These are phyloP conservation scores for Phymastichus coffea DNA, from an alignment of 1,140 invertebrate genomes.

Conservation along the genomic window DNA sequence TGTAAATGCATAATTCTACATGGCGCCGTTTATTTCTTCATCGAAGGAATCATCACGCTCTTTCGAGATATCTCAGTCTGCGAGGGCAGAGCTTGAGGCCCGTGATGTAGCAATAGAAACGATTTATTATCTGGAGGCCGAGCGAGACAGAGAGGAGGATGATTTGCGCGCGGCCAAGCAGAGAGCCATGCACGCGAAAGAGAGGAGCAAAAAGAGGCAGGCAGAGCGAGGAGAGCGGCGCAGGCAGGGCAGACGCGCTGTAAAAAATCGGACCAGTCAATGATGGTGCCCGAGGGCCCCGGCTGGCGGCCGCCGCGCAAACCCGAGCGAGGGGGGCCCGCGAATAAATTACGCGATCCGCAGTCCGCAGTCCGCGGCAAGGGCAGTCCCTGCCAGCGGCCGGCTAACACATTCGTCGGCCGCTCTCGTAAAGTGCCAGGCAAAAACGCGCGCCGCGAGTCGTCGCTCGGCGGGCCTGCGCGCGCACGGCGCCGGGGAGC, in stretches of 20 bases:
- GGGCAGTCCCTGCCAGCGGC: conserved; percentile 10
- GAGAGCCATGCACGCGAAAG: background rate
- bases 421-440: too few species aligned
- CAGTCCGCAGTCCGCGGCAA: conserved; percentile 1
- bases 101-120: conserved; percentile 19
- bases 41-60: conserved; percentile 11
- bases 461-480: too few species aligned
- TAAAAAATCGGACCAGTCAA: conserved; percentile 32
- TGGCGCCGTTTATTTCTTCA: conserved; percentile 13
- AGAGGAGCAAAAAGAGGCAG: background rate
- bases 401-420: background rate
- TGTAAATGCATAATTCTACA: background rate
- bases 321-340: conserved; percentile 39
- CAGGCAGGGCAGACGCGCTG: conserved; percentile 30
- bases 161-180: background rate
- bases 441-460: too few species aligned
- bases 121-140: conserved; percentile 8
- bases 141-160: background rate
- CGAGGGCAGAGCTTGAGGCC: background rate
- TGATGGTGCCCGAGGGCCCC: background rate
- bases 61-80: conserved; percentile 14
- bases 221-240: background rate
- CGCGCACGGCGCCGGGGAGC: too few species aligned
- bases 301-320: background rate
- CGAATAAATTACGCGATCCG: conserved; percentile 42